Percentiles rank a stretch among this genome's conserved stretches.
phyloP scores from a whole-genome alignment of 2,888 invertebrate genomes.

The Xestia xanthographa region DNA sequence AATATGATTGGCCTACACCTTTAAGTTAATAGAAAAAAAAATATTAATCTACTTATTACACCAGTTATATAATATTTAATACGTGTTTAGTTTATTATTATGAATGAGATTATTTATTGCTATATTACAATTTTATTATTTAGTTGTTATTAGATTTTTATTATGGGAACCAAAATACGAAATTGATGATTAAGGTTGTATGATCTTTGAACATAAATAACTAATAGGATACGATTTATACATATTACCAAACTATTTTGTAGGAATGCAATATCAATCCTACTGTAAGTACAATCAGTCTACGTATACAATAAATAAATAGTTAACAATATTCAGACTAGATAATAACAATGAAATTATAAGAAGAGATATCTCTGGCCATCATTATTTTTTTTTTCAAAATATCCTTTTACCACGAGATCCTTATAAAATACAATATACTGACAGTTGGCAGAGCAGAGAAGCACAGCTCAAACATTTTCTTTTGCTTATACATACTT shows the following conservation, averaged over 20 bases:
- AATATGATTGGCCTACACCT: too few species aligned
- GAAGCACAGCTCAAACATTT: slow-evolving; percentile 11
- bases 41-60: too few species aligned
- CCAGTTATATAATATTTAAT: not conserved
- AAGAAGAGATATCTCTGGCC: not conserved
- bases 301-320: slow-evolving; percentile 27
- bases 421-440: slow-evolving; percentile 11
- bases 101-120: slow-evolving; percentile 21
- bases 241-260: slow-evolving; percentile 27
- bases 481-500: not conserved
- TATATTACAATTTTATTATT: slow-evolving; percentile 21
- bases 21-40: too few species aligned
- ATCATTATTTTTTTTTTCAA: not conserved
- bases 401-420: not conserved
- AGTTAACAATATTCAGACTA: slow-evolving; percentile 43
- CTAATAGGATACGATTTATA: slow-evolving; percentile 11
- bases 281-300: slow-evolving; percentile 51
- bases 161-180: not conserved
- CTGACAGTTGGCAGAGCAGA: not conserved
- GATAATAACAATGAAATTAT: slow-evolving; percentile 15
- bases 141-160: not conserved
- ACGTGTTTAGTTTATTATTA: not conserved
- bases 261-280: slow-evolving; percentile 17
- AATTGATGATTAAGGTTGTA: not conserved
- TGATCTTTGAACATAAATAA: not conserved